These are phyloP conservation scores for Columba livia DNA, from an alignment of 2,113 vertebrate species.

Conservation along the genomic window DNA sequence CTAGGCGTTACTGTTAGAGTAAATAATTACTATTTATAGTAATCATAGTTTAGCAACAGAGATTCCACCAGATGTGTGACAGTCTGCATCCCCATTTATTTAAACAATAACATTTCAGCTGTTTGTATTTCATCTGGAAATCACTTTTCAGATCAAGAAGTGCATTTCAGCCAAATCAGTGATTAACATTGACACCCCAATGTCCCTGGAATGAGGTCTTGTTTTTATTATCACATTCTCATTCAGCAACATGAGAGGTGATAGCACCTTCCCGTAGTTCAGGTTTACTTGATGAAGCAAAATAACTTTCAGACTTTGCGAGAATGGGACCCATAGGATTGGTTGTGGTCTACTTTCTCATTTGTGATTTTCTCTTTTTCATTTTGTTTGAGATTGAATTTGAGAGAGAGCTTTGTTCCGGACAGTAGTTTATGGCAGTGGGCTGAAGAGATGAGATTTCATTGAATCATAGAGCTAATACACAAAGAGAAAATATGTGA, in stretches of 20 bases:
- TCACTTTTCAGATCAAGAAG: background rate
- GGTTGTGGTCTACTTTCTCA: slow-evolving; percentile 61
- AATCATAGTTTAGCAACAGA: background rate
- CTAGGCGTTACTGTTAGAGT: background rate
- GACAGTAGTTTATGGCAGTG: slow-evolving; percentile 65
- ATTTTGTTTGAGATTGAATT: slow-evolving; percentile 78
- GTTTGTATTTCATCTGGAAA: slow-evolving; percentile 7
- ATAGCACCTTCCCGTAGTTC: background rate
- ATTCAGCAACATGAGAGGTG: background rate
- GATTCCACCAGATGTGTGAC: background rate
- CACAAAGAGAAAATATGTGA: slow-evolving; percentile 72
- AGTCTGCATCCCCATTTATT: background rate
- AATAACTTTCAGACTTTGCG: slow-evolving; percentile 47
- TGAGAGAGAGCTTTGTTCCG: slow-evolving; percentile 74
- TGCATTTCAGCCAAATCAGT: background rate
- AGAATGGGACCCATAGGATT: slow-evolving; percentile 45
- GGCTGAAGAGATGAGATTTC: slow-evolving; percentile 73
- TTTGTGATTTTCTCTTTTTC: slow-evolving; percentile 72
- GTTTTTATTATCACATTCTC: slow-evolving; percentile 29
- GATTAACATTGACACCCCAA: background rate
- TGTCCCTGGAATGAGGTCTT: background rate
- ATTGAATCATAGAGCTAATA: slow-evolving; percentile 68
- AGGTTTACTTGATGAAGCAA: slow-evolving; percentile 52
- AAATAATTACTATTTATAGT: background rate
- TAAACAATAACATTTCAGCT: background rate